Base-by-base conservation (phyloP, 2,113 vertebrate species). In the Paralichthys olivaceus region DNA sequence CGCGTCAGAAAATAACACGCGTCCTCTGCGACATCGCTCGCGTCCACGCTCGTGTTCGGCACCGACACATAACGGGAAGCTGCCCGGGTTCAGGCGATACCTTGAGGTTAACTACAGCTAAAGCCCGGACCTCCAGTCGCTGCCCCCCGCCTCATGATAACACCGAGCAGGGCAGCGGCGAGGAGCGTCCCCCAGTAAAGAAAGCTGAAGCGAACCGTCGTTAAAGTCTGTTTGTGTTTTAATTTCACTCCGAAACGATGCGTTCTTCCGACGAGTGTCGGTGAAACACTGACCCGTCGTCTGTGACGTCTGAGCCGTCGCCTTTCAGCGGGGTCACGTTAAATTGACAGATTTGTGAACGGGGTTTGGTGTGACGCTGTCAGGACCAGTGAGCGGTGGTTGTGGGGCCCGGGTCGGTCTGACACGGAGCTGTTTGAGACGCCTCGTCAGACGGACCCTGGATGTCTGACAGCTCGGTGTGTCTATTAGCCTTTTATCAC, bases 241-340 rank as follows among this genome's bases (percentile, higher is more conserved):
- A 1, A 13, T 2, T n/a, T 1, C 4, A 20, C 2, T 11, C 79
- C 68, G 81, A 68, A 70, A 4, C 22, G 0, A 17, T 0, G 7
- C 0, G 19, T 51, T 54, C 2, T n/a, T 51, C 1, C 0, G 12
- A 7, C 0, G 0, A 7, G 11, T 26, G 0, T 1, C 1, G 2
- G 40, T n/a, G 22, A 3, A 0, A 2, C 7, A 5, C 4, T 9
- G 8, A 8, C 0, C 0, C 2, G 13, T 0, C 40, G 4, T 37
- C 59, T 8, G 6, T 26, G 22, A 57, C 3, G 15, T 4, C 7
- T 6, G 2, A 22, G 29, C 3, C 14, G 37, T 61, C 14, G 1
- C 25, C 29, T 34, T 20, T 4, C 49, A 63, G 29, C 45, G 13
- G 57, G 70, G 83, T 75, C 49, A 49, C 14, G 23, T 49, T 57